phyloP scores from a whole-genome alignment of 1,140 invertebrate genomes.

The Drosophila burlai region DNA sequence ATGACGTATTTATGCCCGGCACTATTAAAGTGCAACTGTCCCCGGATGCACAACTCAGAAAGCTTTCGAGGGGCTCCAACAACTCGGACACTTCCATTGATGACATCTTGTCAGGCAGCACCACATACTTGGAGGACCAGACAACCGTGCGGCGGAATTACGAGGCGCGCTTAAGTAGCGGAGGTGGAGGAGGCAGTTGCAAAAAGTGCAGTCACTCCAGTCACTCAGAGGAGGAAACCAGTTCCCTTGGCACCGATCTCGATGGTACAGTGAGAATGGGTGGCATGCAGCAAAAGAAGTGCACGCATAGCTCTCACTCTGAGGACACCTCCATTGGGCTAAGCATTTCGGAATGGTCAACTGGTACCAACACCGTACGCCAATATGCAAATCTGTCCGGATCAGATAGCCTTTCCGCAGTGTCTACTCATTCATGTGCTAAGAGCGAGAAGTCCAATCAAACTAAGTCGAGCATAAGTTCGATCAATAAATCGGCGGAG shows the following conservation, averaged over 20 bases:
- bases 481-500: constrained; percentile 84
- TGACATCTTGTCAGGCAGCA: constrained; percentile 86
- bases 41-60: constrained; percentile 86
- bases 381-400: constrained; percentile 90
- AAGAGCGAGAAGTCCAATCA: constrained; percentile 89
- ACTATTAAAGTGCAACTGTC: constrained; percentile 86
- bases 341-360: constrained; percentile 94
- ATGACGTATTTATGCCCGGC: constrained; percentile 88
- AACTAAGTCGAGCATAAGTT: constrained; percentile 86
- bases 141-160: constrained; percentile 79
- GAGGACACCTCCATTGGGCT: constrained; percentile 93
- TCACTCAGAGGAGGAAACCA: constrained; percentile 89
- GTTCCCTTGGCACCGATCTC: constrained; percentile 89
- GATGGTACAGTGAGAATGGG: constrained; percentile 92
- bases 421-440: constrained; percentile 86
- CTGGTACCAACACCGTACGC: constrained; percentile 91
- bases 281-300: constrained; percentile 90
- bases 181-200: constrained; percentile 83
- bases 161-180: constrained; percentile 82
- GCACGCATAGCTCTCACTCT: constrained; percentile 91
- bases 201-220: constrained; percentile 88
- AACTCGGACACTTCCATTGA: constrained; percentile 88
- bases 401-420: constrained; percentile 87
- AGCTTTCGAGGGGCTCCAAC: constrained; percentile 88
- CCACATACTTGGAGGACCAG: constrained; percentile 83